Conservation (phyloP, 2,113 vertebrate species). For the Colaptes auratus region DNA sequence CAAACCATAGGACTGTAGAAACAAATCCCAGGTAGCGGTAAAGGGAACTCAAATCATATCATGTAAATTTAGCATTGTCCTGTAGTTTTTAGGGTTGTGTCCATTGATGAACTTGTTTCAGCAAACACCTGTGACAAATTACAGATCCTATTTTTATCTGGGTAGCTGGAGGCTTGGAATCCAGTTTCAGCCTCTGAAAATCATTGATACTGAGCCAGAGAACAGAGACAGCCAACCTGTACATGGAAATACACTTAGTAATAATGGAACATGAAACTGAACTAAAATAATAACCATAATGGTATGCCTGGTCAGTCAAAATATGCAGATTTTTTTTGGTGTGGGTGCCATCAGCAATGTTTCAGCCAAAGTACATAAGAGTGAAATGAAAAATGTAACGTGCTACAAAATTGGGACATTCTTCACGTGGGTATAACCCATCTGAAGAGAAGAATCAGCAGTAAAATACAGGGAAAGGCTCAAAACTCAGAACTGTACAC, state of each 20-base stretch:
- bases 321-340: not conserved
- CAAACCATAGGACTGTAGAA: not conserved
- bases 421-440: not conserved
- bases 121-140: slow-evolving; percentile 54
- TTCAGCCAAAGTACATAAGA: not conserved
- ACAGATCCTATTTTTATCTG: slow-evolving; percentile 22
- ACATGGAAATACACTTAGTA: not conserved
- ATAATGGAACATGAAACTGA: slow-evolving; percentile 7
- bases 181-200: slow-evolving; percentile 16
- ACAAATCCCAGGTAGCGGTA: not conserved
- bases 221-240: not conserved
- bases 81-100: not conserved
- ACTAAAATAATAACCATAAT: slow-evolving; percentile 9
- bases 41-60: not conserved
- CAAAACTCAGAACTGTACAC: not conserved
- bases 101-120: not conserved
- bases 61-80: not conserved
- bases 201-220: slow-evolving; percentile 5
- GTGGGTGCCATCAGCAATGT: not conserved
- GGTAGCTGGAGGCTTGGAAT: slow-evolving; percentile 14
- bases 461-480: not conserved
- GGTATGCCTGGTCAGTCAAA: not conserved
- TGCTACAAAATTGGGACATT: not conserved
- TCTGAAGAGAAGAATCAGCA: slow-evolving; percentile 1
- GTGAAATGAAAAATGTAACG: not conserved